A percentile compares a stretch with the other conserved stretches of the same genome.
These are phyloP conservation scores for Alaudala cheleensis DNA, from an alignment of 2,113 vertebrate species.

Conservation along the genomic window DNA sequence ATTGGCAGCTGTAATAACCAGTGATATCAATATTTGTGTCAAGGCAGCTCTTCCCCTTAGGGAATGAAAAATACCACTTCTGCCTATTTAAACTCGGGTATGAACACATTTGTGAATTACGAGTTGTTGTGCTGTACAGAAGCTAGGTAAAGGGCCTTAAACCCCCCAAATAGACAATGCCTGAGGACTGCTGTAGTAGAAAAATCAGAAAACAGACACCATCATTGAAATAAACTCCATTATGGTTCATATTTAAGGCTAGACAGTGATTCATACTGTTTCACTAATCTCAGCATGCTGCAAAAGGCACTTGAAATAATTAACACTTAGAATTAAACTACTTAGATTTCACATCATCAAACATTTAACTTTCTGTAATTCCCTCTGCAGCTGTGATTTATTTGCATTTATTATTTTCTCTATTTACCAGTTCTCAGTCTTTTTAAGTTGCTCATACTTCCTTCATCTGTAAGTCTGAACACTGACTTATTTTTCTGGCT, in stretches of 20 bases:
- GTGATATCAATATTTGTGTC: constrained; percentile 31
- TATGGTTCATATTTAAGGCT: constrained; percentile 24
- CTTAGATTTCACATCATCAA: constrained; percentile 63
- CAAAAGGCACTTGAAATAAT: constrained; percentile 64
- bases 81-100: background rate
- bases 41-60: background rate
- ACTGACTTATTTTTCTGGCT: constrained; percentile 39
- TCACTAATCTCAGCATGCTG: constrained; percentile 60
- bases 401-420: constrained; percentile 61
- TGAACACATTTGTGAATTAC: background rate
- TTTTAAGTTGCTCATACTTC: constrained; percentile 48
- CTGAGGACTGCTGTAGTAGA: background rate
- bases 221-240: constrained; percentile 6
- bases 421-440: constrained; percentile 16
- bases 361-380: constrained; percentile 58
- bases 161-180: background rate
- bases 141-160: background rate
- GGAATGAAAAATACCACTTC: background rate
- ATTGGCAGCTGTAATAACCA: background rate
- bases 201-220: constrained; percentile 4
- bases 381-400: constrained; percentile 54
- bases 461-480: constrained; percentile 20
- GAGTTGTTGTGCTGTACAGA: background rate
- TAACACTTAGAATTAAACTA: constrained; percentile 64
- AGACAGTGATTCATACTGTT: constrained; percentile 54